Evolutionary conservation across 1,140 invertebrate genomes (phyloP).

Genomic region (Charaxes varanes): DNA sequence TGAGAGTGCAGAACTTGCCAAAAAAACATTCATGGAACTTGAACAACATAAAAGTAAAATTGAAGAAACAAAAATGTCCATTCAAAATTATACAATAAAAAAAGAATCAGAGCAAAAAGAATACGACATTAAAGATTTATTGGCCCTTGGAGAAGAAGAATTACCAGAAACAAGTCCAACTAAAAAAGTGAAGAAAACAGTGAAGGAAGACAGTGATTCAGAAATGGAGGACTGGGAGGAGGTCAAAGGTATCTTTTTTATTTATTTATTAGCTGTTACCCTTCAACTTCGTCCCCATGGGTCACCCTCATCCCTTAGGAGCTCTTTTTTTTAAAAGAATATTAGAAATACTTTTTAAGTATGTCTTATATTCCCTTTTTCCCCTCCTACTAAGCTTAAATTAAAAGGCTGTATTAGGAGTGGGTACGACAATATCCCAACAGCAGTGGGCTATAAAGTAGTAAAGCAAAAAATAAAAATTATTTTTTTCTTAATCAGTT

Average conservation of each 20-base stretch:
- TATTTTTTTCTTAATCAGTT: no score
- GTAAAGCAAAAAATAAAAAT: no score
- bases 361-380: no score
- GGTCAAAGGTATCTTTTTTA: constrained; percentile 70
- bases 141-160: constrained; percentile 72
- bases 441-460: no score
- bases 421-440: no score
- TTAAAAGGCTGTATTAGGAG: no score
- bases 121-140: constrained; percentile 67
- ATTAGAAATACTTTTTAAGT: no score
- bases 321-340: no score
- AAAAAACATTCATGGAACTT: constrained; percentile 66
- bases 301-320: no score
- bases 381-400: no score
- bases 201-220: constrained; percentile 72
- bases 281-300: no score
- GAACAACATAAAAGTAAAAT: constrained; percentile 68
- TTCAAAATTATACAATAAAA: constrained; percentile 66
- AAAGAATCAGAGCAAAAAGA: constrained; percentile 36
- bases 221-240: constrained; percentile 78
- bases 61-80: constrained; percentile 70
- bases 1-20: constrained; percentile 57
- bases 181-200: constrained; percentile 24
- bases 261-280: constrained; percentile 11
- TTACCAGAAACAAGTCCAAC: constrained; percentile 23